Evolutionary conservation across 2,888 invertebrate genomes (phyloP), one percentile per base, ranked within the genome.

Genomic region (Pocota personata): DNA sequence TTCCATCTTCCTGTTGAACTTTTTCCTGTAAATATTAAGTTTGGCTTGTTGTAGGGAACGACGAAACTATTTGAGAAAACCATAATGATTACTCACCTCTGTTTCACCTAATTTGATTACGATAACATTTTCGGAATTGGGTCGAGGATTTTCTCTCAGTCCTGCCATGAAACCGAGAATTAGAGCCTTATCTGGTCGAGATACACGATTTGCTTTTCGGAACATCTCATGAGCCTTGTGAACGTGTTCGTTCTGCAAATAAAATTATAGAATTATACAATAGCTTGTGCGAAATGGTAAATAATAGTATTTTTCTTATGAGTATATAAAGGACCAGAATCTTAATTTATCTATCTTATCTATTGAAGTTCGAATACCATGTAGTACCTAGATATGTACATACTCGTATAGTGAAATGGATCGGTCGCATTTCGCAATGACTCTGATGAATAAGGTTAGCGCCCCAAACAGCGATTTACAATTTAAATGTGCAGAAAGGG

Each of bases 151-250:
- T 91, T 98, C 97, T 93, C 98, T 95, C 7, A 98, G 97, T n/a
- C 99, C 99, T 64, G 98, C 98, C 98, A 99, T 99, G 91, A 99
- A 99, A 88, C 98, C 98, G 35, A 99, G 94, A 91, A 99, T 99
- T 66, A 99, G 96, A 71, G 98, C 98, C 91, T 99, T 99, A 92
- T 99, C 99, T 0, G 98, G 98, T 88, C 98, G 93, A 2, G 98
- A 98, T 67, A 99, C 98, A 90, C 97, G 96, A 92, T 99, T 99
- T 43, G 99, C 98, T 87, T 97, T 97, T 72, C 97, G 94, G 94
- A 99, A 99, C 97, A 99, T 98, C 91, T 99, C 98, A 92, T 98
- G 98, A 0, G 98, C 99, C 92, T 98, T 98, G 91, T 97, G 93
- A 95, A 98, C 98, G 95, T 98, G 98, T 92, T 98, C 98, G 91